A percentile compares a stretch with the other conserved stretches of the same genome.
Conservation (phyloP, 2,797 vertebrate genomes). For the Sylvia borin region DNA sequence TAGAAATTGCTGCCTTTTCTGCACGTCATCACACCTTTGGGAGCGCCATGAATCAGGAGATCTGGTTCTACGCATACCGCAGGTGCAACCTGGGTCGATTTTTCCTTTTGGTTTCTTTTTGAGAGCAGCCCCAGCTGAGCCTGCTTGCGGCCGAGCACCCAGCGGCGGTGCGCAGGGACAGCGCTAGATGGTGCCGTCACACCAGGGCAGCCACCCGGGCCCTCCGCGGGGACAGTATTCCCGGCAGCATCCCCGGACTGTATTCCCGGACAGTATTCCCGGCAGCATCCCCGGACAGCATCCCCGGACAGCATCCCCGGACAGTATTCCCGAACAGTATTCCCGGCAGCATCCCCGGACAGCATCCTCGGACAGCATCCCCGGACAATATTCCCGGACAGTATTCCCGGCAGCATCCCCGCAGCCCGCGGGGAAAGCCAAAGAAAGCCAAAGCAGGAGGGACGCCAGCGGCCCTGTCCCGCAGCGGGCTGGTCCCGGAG, state of each 20-base stretch:
- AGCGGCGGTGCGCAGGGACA: background rate
- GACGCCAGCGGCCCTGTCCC: background rate
- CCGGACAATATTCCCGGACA: no score
- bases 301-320: background rate
- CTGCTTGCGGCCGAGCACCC: fast-evolving
- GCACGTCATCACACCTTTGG: background rate
- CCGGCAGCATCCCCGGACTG: background rate
- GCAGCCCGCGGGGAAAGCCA: fast-evolving
- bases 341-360: fast-evolving
- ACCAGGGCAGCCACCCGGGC: fast-evolving
- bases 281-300: background rate
- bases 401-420: background rate
- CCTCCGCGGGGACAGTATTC: fast-evolving
- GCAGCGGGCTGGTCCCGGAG: background rate
- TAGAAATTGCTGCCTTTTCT: background rate
- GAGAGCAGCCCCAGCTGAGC: fast-evolving
- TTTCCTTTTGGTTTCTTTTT: background rate
- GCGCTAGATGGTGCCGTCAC: slow-evolving; percentile 51
- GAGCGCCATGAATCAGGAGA: background rate
- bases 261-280: background rate
- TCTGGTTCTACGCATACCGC: fast-evolving
- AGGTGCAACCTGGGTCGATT: fast-evolving
- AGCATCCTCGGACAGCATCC: background rate
- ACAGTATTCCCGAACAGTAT: no score
- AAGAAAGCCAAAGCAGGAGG: background rate